These are phyloP conservation scores for Silurus glanis DNA, from an alignment of 2,113 vertebrate species.

Conservation along the genomic window DNA sequence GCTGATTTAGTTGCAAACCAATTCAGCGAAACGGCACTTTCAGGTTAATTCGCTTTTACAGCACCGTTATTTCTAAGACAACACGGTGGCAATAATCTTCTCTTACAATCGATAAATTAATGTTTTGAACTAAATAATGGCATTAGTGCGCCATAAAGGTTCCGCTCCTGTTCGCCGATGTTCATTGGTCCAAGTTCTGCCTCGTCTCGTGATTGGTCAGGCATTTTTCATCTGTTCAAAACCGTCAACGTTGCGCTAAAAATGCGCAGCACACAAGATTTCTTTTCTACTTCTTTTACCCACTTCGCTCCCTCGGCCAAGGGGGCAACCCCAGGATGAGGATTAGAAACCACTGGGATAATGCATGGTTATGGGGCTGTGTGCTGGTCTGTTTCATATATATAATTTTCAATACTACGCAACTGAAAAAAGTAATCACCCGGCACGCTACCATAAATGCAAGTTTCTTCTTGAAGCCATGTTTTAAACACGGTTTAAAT, in stretches of 20 bases:
- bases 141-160: conserved; percentile 48
- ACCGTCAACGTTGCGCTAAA: conserved; percentile 27
- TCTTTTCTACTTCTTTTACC: too few relatives aligned
- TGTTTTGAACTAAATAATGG: conserved; percentile 31
- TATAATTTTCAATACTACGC: not conserved
- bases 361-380: not conserved
- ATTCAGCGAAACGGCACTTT: not conserved
- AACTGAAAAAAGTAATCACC: not conserved
- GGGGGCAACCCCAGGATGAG: not conserved
- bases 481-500: not conserved
- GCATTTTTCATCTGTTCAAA: not conserved
- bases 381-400: not conserved
- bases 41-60: not conserved
- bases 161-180: not conserved
- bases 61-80: not conserved
- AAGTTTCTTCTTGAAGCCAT: not conserved
- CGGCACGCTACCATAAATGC: not conserved
- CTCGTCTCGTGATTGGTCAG: conserved; percentile 33
- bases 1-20: conserved; percentile 4
- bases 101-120: not conserved
- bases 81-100: not conserved
- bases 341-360: not conserved
- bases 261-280: not conserved
- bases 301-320: not conserved
- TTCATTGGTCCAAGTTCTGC: conserved; percentile 38